These are phyloP conservation scores for Bombus difficillimus DNA, from an alignment of 1,140 invertebrate species.

Conservation along the genomic window DNA sequence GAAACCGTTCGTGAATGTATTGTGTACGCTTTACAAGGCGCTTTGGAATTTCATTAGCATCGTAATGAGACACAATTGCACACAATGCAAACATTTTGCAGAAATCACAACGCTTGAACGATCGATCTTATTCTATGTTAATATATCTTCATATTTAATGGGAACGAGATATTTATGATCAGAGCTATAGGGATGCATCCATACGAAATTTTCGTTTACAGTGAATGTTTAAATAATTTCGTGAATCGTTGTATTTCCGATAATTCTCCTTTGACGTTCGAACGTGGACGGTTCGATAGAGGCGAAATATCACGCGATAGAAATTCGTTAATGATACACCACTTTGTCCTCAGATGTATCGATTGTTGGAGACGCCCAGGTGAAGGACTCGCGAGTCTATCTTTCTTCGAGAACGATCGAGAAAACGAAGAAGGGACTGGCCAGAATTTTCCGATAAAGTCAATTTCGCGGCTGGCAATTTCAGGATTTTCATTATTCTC, in stretches of 20 bases:
- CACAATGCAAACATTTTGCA: too few species aligned
- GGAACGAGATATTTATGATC: not conserved
- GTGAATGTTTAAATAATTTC: not conserved
- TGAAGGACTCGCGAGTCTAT: constrained; percentile 20
- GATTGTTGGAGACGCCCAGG: constrained; percentile 37
- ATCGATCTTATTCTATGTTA: too few species aligned
- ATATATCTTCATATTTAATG: too few species aligned
- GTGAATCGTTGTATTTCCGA: not conserved
- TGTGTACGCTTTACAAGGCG: not conserved
- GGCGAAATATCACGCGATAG: constrained; percentile 7
- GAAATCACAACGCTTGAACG: too few species aligned
- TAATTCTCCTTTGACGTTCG: not conserved
- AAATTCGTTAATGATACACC: not conserved
- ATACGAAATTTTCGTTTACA: not conserved
- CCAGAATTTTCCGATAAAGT: constrained; percentile 41
- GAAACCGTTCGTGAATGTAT: not conserved
- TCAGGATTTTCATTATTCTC: constrained; percentile 51
- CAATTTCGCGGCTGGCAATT: constrained; percentile 51
- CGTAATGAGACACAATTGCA: not conserved
- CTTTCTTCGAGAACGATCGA: not conserved
- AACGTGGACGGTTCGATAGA: not conserved
- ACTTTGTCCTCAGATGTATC: constrained; percentile 39
- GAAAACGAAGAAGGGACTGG: constrained; percentile 12
- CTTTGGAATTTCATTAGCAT: not conserved
- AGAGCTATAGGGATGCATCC: too few species aligned